These are phyloP conservation scores for Drosophila rhopaloa DNA, from an alignment of 1,140 invertebrate genomes.

Conservation along the genomic window DNA sequence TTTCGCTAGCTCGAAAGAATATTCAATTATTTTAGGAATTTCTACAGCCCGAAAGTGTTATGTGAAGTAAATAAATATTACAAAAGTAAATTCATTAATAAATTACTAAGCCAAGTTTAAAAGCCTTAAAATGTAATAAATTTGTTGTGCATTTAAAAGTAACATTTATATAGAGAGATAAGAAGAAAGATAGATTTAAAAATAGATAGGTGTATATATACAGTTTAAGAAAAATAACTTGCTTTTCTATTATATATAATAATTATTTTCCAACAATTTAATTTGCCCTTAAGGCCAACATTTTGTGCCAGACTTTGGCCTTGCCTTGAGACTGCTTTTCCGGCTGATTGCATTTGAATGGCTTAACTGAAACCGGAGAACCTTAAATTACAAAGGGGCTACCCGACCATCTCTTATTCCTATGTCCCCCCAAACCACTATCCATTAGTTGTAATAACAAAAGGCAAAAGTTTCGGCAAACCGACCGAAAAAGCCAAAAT, in stretches of 20 bases:
- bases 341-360: slow-evolving; percentile 80
- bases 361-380: slow-evolving; percentile 71
- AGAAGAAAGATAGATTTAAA: too few species aligned
- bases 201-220: too few species aligned
- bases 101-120: background rate
- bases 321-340: slow-evolving; percentile 63
- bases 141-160: too few species aligned
- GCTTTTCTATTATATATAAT: background rate
- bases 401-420: background rate
- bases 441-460: slow-evolving; percentile 74
- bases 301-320: slow-evolving; percentile 5
- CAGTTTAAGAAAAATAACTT: too few species aligned
- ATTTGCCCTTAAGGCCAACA: slow-evolving; percentile 5
- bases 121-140: too few species aligned
- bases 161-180: too few species aligned
- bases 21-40: background rate
- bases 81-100: background rate
- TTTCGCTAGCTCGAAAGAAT: background rate
- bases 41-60: background rate
- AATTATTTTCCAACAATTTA: slow-evolving; percentile 10
- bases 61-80: too few species aligned
- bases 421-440: slow-evolving; percentile 24
- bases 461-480: slow-evolving; percentile 50
- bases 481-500: slow-evolving; percentile 27
- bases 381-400: slow-evolving; percentile 59